A percentile compares a stretch with the other conserved stretches of the same genome.
phyloP scores from a whole-genome alignment of 1,140 invertebrate genomes.

The Andricus grossulariae region DNA sequence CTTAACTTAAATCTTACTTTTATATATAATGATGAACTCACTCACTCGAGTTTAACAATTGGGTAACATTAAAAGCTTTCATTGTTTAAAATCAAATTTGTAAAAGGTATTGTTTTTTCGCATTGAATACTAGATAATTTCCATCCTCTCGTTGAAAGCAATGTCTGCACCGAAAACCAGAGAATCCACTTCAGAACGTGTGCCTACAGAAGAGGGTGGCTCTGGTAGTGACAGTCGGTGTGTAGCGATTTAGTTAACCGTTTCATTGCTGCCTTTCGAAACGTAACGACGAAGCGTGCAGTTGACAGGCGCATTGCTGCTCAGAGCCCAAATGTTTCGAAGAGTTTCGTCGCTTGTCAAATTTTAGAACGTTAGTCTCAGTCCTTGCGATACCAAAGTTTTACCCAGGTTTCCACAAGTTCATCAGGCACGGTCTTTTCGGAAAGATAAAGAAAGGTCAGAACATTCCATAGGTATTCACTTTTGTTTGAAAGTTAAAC shows the following conservation, averaged over 20 bases:
- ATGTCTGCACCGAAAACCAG: background rate
- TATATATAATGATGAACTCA: too few relatives aligned
- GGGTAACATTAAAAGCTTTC: too few relatives aligned
- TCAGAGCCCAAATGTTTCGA: constrained; percentile 1
- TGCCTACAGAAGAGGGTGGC: constrained; percentile 41
- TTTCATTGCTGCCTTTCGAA: constrained; percentile 73
- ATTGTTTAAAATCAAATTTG: too few relatives aligned
- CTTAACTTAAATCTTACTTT: too few relatives aligned
- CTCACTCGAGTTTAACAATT: too few relatives aligned
- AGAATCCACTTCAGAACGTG: constrained; percentile 54
- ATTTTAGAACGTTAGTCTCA: background rate
- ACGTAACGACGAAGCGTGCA: constrained; percentile 70
- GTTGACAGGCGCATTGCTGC: constrained; percentile 56
- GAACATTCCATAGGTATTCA: background rate
- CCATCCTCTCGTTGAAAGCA: too few relatives aligned
- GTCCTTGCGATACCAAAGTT: background rate
- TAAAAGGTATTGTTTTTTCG: too few relatives aligned
- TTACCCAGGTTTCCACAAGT: background rate
- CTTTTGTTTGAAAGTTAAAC: too few relatives aligned
- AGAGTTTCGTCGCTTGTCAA: background rate
- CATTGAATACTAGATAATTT: too few relatives aligned
- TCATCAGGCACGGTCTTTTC: background rate
- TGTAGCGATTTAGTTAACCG: constrained; percentile 72
- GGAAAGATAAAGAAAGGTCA: background rate
- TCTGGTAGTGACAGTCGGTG: constrained; percentile 68